phyloP scores from a whole-genome alignment of 2,113 vertebrate genomes.

The Callithrix jacchus region DNA sequence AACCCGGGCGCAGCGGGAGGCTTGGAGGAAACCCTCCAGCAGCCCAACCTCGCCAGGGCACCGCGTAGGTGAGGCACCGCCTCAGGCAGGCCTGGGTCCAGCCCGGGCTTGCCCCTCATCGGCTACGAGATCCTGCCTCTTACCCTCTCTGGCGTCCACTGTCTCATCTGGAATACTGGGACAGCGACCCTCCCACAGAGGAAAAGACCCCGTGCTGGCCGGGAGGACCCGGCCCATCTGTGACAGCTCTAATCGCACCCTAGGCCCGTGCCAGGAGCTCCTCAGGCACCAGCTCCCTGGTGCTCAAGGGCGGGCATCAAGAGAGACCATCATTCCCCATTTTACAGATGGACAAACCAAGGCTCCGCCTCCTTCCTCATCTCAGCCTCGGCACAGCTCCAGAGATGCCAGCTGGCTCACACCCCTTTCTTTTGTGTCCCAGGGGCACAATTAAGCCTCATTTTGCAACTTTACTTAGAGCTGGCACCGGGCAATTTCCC shows the following conservation, averaged over 20 bases:
- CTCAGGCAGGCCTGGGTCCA: background rate
- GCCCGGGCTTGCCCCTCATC: rapidly evolving
- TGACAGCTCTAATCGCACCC: background rate
- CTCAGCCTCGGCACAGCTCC: background rate
- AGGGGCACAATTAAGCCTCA: slow-evolving; percentile 36
- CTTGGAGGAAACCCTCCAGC: background rate
- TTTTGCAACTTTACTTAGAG: background rate
- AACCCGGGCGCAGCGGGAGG: background rate
- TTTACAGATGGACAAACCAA: background rate
- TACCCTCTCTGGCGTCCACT: background rate
- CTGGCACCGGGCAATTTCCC: background rate
- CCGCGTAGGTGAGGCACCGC: background rate
- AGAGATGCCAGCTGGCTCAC: background rate
- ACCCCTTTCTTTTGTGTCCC: background rate
- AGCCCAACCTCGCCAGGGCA: background rate
- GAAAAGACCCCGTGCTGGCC: background rate
- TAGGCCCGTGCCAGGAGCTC: background rate
- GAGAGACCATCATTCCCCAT: background rate
- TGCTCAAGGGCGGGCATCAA: too few relatives aligned
- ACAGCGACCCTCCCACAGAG: background rate
- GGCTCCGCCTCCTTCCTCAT: background rate
- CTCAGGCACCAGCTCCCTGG: background rate
- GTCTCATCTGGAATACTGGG: background rate
- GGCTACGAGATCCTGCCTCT: background rate
- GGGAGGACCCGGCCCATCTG: background rate